Evolutionary conservation across 2,888 invertebrate genomes (phyloP).

Genomic region (Rhagium mordax): DNA sequence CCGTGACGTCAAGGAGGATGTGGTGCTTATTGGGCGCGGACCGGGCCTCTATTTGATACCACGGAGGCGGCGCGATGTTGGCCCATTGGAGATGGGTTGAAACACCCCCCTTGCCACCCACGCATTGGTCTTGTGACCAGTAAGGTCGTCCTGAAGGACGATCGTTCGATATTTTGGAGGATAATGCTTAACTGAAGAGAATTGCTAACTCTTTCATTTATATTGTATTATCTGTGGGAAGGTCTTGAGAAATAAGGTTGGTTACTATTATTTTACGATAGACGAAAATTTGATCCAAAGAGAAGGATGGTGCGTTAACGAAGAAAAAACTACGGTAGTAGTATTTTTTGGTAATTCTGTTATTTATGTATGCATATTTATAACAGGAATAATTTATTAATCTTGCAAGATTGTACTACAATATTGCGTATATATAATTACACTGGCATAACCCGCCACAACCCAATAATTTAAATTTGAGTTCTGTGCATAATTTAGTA

Average conservation of each 20-base stretch:
- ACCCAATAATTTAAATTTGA: too few relatives aligned
- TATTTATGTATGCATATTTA: too few relatives aligned
- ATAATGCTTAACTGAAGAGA: background rate
- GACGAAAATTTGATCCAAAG: background rate
- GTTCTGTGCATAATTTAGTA: too few relatives aligned
- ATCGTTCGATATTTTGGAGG: conserved; percentile 21
- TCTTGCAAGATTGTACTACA: too few relatives aligned
- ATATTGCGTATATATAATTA: too few relatives aligned
- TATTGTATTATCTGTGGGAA: background rate
- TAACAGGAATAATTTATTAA: too few relatives aligned
- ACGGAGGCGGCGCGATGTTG: conserved; percentile 52
- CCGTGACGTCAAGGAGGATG: conserved; percentile 65
- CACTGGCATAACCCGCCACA: too few relatives aligned
- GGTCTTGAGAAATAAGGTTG: background rate
- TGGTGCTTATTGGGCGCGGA: conserved; percentile 40
- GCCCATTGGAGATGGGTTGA: conserved; percentile 51
- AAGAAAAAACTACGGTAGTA: background rate
- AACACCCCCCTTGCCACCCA: conserved; percentile 55
- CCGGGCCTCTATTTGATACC: conserved; percentile 21
- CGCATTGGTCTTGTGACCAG: conserved; percentile 49
- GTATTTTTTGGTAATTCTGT: too few relatives aligned
- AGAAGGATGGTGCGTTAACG: background rate
- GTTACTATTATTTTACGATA: background rate
- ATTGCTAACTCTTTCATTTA: background rate
- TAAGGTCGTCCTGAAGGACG: conserved; percentile 55